Conservation (phyloP, 2,888 invertebrate species). For the Eueremaeus valkanovi region DNA sequence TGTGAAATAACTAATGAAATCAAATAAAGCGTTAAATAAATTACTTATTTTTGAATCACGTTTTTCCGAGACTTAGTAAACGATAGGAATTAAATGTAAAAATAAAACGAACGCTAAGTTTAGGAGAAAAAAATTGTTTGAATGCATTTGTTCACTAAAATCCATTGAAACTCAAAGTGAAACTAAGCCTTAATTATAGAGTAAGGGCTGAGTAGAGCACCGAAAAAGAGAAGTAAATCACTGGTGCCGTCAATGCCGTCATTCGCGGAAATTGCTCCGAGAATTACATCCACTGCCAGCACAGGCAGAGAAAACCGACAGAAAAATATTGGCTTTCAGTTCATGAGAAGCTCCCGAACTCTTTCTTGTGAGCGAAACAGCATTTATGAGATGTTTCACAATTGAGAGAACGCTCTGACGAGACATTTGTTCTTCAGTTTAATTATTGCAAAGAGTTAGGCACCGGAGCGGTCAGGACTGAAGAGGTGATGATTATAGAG, state of each 20-base stretch:
- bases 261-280: not conserved
- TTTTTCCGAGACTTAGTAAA: not conserved
- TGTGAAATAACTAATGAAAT: not conserved
- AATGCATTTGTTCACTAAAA: conserved; percentile 1
- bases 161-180: conserved; percentile 6
- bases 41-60: conserved; percentile 6
- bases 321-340: not conserved
- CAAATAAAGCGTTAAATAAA: conserved; percentile 28
- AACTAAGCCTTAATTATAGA: conserved; percentile 32
- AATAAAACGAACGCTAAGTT: not conserved
- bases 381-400: conserved; percentile 22
- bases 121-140: not conserved
- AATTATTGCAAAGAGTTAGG: conserved; percentile 12
- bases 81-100: not conserved
- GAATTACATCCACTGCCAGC: not conserved
- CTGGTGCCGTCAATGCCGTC: conserved; percentile 25
- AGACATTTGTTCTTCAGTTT: not conserved
- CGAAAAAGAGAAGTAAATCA: conserved; percentile 26
- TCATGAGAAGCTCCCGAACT: conserved; percentile 1
- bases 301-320: not conserved
- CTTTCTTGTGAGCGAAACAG: not conserved
- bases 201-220: conserved; percentile 7
- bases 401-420: not conserved
- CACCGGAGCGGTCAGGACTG: conserved; percentile 2
- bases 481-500: conserved; percentile 32